Conservation (phyloP, 1,140 invertebrate genomes). For the Lordiphosa mommai region DNA sequence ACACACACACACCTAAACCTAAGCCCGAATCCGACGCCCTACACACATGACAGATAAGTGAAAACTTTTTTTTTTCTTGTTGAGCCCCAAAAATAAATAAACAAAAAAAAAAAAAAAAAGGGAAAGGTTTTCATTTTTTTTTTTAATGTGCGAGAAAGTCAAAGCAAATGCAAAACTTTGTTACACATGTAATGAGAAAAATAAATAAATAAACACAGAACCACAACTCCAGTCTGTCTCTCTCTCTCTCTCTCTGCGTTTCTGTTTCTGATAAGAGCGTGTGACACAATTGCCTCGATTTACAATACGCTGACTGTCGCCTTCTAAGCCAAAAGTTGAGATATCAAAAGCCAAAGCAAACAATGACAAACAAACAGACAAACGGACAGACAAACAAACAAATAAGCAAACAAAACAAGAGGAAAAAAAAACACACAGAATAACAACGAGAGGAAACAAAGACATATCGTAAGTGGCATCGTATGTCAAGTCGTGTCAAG, state of each 20-base stretch:
- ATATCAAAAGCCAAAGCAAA: conserved; percentile 72
- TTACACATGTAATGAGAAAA: conserved; percentile 76
- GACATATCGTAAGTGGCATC: conserved; percentile 76
- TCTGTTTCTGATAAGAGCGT: conserved; percentile 37
- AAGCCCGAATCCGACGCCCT: conserved; percentile 29
- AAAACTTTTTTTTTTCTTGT: conserved; percentile 59
- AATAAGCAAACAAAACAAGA: conserved; percentile 35
- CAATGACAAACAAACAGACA: conserved; percentile 10
- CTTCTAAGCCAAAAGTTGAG: conserved; percentile 64
- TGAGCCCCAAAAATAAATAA: conserved; percentile 33
- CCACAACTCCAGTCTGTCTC: conserved; percentile 18
- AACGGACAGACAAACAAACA: conserved; percentile 13
- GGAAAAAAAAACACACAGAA: conserved; percentile 23
- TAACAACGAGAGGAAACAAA: conserved; percentile 52
- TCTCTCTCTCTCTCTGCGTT: conserved; percentile 14
- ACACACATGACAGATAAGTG: conserved; percentile 58
- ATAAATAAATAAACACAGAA: conserved; percentile 71
- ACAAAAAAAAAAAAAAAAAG: conserved; percentile 12
- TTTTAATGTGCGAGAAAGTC: conserved; percentile 64
- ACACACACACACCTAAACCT: no score
- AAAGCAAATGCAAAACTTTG: conserved; percentile 76
- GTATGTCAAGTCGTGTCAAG: conserved; percentile 72
- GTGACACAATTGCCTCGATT: conserved; percentile 56
- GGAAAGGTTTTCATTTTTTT: conserved; percentile 18
- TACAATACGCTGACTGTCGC: conserved; percentile 64